Evolutionary conservation across 1,140 invertebrate species (phyloP).

Genomic region (Venustaconcha ellipsiformis): DNA sequence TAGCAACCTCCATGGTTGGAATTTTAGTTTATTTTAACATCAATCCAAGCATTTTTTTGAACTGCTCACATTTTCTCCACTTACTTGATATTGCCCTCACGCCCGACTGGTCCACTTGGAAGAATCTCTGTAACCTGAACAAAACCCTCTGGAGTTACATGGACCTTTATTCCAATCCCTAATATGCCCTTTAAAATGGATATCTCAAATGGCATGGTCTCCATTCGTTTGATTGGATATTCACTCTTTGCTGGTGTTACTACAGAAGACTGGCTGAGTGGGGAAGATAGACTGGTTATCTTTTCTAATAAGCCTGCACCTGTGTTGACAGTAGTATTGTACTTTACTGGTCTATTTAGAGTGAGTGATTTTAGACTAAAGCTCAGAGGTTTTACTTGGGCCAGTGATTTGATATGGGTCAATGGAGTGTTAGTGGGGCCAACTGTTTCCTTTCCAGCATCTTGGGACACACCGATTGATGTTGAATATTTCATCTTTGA

Average conservation of each 20-base stretch:
- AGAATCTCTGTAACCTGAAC: constrained; percentile 52
- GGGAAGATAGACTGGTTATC: constrained; percentile 2
- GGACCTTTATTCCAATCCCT: constrained; percentile 58
- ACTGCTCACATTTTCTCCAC: constrained; percentile 7
- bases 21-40: too few species aligned
- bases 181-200: constrained; percentile 57
- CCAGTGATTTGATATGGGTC: constrained; percentile 27
- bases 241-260: constrained; percentile 19
- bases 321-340: constrained; percentile 24
- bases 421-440: constrained; percentile 16
- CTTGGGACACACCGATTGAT: too few species aligned
- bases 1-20: too few species aligned
- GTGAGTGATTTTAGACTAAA: constrained; percentile 32
- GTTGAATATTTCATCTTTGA: too few species aligned
- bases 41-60: too few species aligned
- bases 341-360: constrained; percentile 25
- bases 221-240: constrained; percentile 34
- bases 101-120: constrained; percentile 52
- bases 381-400: constrained; percentile 32
- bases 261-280: neutral
- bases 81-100: constrained; percentile 57
- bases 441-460: constrained; percentile 2
- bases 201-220: constrained; percentile 54
- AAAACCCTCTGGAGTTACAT: constrained; percentile 43
- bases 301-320: neutral